phyloP scores from a whole-genome alignment of 1,140 invertebrate species.

The Anoplolepis gracilipes region DNA sequence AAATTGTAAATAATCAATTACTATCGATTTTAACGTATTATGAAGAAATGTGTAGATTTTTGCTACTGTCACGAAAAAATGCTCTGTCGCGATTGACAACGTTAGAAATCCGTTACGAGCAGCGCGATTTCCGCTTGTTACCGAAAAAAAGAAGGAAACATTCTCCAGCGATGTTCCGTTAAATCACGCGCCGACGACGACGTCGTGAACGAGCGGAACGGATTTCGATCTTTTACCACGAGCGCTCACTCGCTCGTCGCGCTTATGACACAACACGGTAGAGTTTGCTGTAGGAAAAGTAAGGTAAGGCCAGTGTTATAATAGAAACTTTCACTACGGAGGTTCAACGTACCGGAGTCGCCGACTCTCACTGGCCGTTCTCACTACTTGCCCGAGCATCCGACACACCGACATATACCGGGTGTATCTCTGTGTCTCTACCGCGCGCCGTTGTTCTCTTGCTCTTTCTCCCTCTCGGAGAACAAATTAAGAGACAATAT shows the following conservation, averaged over 20 bases:
- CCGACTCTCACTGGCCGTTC: constrained; percentile 83
- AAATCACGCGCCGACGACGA: constrained; percentile 27
- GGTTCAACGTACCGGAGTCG: constrained; percentile 84
- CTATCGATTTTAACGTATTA: neutral
- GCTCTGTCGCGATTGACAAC: neutral
- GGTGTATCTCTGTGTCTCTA: constrained; percentile 39
- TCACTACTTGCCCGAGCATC: constrained; percentile 70
- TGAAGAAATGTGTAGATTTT: neutral
- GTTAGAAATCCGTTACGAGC: neutral
- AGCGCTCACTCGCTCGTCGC: constrained; percentile 57
- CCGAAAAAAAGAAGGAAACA: neutral
- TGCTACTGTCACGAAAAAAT: neutral
- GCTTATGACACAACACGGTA: constrained; percentile 84
- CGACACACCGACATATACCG: constrained; percentile 62
- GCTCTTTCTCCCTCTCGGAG: constrained; percentile 26
- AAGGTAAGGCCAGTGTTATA: constrained; percentile 86
- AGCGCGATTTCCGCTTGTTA: constrained; percentile 6
- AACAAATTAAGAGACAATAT: constrained; percentile 36
- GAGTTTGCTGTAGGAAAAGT: constrained; percentile 85
- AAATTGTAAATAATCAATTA: neutral
- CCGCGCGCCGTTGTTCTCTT: constrained; percentile 43
- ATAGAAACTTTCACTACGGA: constrained; percentile 86
- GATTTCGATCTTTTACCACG: constrained; percentile 62
- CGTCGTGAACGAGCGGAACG: constrained; percentile 34
- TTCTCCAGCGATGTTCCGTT: constrained; percentile 19